These are phyloP conservation scores for Bemisia tabaci DNA, from an alignment of 1,140 invertebrate species.

Conservation along the genomic window DNA sequence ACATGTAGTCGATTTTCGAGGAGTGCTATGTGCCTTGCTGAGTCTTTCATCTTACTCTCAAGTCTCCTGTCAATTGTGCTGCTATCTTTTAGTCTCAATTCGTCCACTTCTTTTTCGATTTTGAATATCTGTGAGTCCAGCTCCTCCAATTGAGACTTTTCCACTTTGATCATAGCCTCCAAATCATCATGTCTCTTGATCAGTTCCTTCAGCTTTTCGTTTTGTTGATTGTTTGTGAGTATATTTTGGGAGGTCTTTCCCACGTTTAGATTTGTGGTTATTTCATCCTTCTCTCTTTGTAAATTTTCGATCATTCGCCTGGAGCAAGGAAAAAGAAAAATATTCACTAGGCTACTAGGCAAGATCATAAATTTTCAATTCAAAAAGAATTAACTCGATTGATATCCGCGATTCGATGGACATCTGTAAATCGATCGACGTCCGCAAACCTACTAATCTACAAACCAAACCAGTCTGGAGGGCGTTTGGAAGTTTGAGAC, in stretches of 20 bases:
- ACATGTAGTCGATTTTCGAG: slow-evolving; percentile 15
- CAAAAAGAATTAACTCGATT: too few species aligned
- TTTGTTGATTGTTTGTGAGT: slow-evolving; percentile 3
- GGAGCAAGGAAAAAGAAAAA: slow-evolving; percentile 7
- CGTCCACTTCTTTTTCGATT: slow-evolving; percentile 19
- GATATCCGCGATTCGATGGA: too few species aligned
- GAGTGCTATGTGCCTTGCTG: slow-evolving; percentile 9
- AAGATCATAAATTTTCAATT: too few species aligned
- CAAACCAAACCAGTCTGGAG: too few species aligned
- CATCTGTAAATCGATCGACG: too few species aligned
- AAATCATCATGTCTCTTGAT: slow-evolving; percentile 13
- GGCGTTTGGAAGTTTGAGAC: too few species aligned
- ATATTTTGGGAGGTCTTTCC: slow-evolving; percentile 6
- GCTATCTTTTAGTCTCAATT: slow-evolving; percentile 12
- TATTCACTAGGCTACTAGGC: too few species aligned
- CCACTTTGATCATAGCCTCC: slow-evolving; percentile 19
- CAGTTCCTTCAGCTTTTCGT: slow-evolving; percentile 10
- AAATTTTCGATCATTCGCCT: slow-evolving; percentile 24
- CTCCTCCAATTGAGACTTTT: slow-evolving; percentile 22
- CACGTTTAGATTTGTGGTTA: slow-evolving; percentile 15
- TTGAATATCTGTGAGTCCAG: slow-evolving; percentile 21
- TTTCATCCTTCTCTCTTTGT: slow-evolving; percentile 19
- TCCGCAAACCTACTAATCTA: too few species aligned
- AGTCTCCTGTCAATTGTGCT: slow-evolving; percentile 6
- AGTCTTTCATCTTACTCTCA: slow-evolving; percentile 7